Evolutionary conservation across 2,113 vertebrate species (phyloP), one percentile per base, ranked within the genome.

Genomic region (Hypomesus transpacificus): DNA sequence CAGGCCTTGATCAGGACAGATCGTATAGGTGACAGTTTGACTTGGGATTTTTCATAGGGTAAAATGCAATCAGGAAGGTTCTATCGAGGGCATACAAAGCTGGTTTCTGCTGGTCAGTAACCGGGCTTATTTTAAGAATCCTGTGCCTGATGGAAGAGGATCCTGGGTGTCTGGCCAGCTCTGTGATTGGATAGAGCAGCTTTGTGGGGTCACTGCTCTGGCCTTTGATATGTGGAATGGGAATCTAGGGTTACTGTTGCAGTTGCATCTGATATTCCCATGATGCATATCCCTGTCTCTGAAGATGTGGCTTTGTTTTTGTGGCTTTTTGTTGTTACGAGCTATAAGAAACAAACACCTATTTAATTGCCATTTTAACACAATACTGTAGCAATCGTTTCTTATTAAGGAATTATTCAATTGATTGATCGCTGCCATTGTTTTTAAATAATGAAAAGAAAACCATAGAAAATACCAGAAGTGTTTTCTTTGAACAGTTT

Each of bases 381-480:
- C 90, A 65, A 95, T 94, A 95, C 94, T 95, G 94, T 96, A 95
- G 93, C 91, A 92, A 90, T 92, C 90, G 84, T 93, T 94, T 93
- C 91, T 92, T 92, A 91, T 90, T 89, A 91, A 87, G 85, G 83
- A 85, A 90, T 90, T 84, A 90, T 89, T 92, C 86, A 88, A 87
- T 91, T 91, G 82, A 89, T 92, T 91, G 88, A 92, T 90, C 90
- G 90, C 92, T 93, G 91, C 89, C 92, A 91, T 92, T 92, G 80
- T 91, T 93, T 91, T 92, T 91, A 88, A 88, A 90, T 78, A 75
- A 90, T 82, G 72, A 90, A 84, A 89, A 88, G 87, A 90, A 89
- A 90, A 91, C 79, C 83, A 83, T 68, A 76, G 81, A 71, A 78
- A 63, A 84, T 84, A 79, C 75, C 83, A 77, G 80, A 90, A 85